Conservation (phyloP, 1,140 invertebrate genomes). For the Monochamus saltuarius region DNA sequence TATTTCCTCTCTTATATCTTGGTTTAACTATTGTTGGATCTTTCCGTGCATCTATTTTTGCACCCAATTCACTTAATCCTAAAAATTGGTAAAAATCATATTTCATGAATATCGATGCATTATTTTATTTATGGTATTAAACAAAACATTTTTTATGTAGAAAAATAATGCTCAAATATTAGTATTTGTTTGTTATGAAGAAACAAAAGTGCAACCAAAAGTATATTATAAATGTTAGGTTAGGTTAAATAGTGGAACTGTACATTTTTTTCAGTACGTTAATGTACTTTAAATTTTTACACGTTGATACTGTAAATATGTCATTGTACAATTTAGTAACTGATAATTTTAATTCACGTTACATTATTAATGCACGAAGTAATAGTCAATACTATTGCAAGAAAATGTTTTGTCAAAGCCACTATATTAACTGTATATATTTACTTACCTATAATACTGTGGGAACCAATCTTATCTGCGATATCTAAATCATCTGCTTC, state of each 20-base stretch:
- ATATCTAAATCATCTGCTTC: constrained; percentile 28
- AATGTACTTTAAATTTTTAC: too few species aligned
- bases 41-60: constrained; percentile 28
- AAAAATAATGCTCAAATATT: too few species aligned
- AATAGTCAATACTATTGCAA: too few species aligned
- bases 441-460: constrained; percentile 49
- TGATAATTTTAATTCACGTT: too few species aligned
- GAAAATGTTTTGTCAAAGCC: not conserved
- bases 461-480: constrained; percentile 40
- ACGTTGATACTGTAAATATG: too few species aligned
- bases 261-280: too few species aligned
- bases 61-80: constrained; percentile 41
- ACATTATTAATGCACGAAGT: not conserved
- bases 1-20: constrained; percentile 32
- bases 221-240: too few species aligned
- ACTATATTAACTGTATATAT: not conserved
- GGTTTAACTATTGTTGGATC: constrained; percentile 29
- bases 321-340: too few species aligned
- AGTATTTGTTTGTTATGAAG: too few species aligned
- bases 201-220: too few species aligned
- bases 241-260: too few species aligned
- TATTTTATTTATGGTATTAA: too few species aligned
- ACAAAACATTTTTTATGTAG: not conserved
- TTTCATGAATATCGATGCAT: not conserved
- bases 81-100: constrained; percentile 11